Base-by-base conservation (phyloP, 2,888 invertebrate species). In the Branchipolynoe longqiensis region DNA sequence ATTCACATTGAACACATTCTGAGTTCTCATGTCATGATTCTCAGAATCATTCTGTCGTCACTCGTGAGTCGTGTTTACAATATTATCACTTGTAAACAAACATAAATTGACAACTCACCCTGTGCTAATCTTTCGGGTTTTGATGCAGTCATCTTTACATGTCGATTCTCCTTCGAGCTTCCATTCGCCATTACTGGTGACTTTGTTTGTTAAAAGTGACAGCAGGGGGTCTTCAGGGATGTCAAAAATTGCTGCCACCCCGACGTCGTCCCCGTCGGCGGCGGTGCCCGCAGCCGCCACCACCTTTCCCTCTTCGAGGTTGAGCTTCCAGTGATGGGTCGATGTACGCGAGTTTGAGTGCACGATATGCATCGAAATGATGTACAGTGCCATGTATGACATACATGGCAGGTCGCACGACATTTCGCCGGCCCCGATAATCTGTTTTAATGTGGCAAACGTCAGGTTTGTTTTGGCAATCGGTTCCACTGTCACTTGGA, bases 341-440 rank as follows among this genome's bases (percentile, higher is more conserved):
- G 97, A 97, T 28, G 97, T 96, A 90, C 96, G 95, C 56, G 97
- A 97, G 94, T 97, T 97, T 89, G 96, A 96, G 88, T 95, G 94
- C 91, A 96, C 95, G 91, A 96, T 95, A 94, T 96, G 96, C 92
- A 96, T 95, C 89, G 96, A 96, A 93, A 96, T 95, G 92, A 96
- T 95, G 93, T 96, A 96, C 91, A 96, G 94, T 92, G 95, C 95
- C 94, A 96, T 95, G 94, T 95, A 95, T 92, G 93, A 93, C 82
- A 92, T 89, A 89, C 92, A 91, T 73, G 93, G 93, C 89, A 92
- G 86, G 69, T 92, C 92, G 88, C 89, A 90, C 59, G 91, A 88
- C 92, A 92, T 84, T 59, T 84, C 78, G 56, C 58, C 78, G 59
- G 74, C 36, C 59, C 28, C 31, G 41, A n/a, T 33, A 18, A 22